phyloP scores from a whole-genome alignment of 2,113 vertebrate genomes.

The Romanogobio albipinnatus region DNA sequence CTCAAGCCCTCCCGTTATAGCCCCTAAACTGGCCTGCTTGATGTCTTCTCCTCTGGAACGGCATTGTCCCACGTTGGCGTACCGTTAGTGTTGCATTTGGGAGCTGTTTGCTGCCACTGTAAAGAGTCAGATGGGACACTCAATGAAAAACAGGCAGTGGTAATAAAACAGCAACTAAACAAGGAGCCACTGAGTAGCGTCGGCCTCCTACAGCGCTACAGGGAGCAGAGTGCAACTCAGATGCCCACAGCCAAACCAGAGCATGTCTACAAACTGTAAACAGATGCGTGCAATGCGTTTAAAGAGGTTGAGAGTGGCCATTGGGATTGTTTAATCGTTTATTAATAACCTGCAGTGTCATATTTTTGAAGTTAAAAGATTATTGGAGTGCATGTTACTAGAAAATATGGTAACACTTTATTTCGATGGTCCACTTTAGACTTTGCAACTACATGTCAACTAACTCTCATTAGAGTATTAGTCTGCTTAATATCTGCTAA shows the following conservation, averaged over 20 bases:
- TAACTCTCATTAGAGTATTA: too few relatives aligned
- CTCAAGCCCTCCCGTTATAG: not conserved
- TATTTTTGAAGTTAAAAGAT: too few relatives aligned
- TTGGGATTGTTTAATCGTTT: not conserved
- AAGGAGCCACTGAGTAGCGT: constrained; percentile 65
- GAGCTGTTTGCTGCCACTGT: constrained; percentile 56
- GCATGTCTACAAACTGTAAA: constrained; percentile 45
- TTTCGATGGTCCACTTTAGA: too few relatives aligned
- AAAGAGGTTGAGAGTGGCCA: not conserved
- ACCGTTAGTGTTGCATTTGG: constrained; percentile 44
- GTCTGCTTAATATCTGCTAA: too few relatives aligned
- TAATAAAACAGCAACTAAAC: constrained; percentile 68
- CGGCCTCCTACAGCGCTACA: constrained; percentile 58
- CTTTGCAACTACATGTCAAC: too few relatives aligned
- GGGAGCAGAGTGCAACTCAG: constrained; percentile 27
- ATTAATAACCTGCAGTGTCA: not conserved
- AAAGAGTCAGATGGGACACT: constrained; percentile 74
- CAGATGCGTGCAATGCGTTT: constrained; percentile 41
- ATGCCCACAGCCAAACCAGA: constrained; percentile 44
- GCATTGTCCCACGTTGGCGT: constrained; percentile 31
- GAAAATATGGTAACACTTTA: too few relatives aligned
- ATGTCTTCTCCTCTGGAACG: constrained; percentile 43
- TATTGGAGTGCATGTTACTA: too few relatives aligned
- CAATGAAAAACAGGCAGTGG: constrained; percentile 72
- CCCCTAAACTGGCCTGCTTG: constrained; percentile 25